These are phyloP conservation scores for Geothlypis trichas DNA, from an alignment of 2,113 vertebrate genomes.

Conservation along the genomic window DNA sequence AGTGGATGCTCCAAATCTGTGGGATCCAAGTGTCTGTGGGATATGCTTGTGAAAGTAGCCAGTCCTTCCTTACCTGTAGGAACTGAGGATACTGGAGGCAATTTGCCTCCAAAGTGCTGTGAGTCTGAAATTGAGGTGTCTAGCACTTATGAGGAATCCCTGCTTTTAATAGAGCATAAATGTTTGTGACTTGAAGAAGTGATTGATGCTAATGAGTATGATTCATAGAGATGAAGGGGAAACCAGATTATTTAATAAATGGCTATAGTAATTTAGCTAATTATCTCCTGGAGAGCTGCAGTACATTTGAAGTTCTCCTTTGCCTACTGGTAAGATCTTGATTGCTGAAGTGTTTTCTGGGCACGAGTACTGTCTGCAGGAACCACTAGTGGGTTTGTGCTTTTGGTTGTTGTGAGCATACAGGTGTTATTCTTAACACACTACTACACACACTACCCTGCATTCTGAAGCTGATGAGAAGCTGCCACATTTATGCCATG, in stretches of 20 bases:
- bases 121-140: constrained; percentile 54
- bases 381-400: neutral
- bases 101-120: neutral
- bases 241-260: constrained; percentile 70
- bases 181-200: constrained; percentile 62
- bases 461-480: neutral
- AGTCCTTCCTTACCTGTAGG: neutral
- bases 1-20: neutral
- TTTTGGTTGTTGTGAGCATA: neutral
- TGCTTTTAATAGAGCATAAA: constrained; percentile 43
- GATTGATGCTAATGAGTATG: constrained; percentile 67
- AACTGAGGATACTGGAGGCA: neutral
- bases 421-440: neutral
- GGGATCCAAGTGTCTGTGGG: neutral
- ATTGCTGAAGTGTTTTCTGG: constrained; percentile 10
- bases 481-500: neutral
- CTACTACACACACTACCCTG: neutral
- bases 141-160: constrained; percentile 20
- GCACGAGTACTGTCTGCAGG: neutral
- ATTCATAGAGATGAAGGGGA: constrained; percentile 58
- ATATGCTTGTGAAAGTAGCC: neutral
- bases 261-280: constrained; percentile 73
- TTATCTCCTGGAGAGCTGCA: constrained; percentile 68
- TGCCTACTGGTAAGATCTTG: constrained; percentile 2
- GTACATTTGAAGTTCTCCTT: constrained; percentile 60